Percentiles rank a stretch among this genome's conserved stretches.
phyloP scores from a whole-genome alignment of 1,140 invertebrate genomes.

The Calephelis virginiensis region DNA sequence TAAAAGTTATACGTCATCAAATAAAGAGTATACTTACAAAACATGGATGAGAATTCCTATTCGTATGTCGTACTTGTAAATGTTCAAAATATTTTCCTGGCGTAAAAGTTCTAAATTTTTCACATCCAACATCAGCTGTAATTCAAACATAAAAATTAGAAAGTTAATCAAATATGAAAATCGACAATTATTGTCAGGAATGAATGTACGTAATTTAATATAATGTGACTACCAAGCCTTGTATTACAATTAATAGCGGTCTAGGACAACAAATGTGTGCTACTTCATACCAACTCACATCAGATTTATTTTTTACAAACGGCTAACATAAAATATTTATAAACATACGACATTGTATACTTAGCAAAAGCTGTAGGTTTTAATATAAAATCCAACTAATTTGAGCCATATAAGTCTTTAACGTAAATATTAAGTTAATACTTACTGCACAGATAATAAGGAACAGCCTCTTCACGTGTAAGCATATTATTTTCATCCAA shows the following conservation, averaged over 20 bases:
- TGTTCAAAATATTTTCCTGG: conserved; percentile 55
- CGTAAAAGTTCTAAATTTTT: conserved; percentile 52
- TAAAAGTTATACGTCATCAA: neutral
- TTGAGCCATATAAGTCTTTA: neutral
- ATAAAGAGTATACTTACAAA: conserved; percentile 42
- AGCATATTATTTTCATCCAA: conserved; percentile 38
- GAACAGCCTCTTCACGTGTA: conserved; percentile 52
- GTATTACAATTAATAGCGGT: too few relatives aligned
- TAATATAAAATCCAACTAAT: too few relatives aligned
- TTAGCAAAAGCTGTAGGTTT: too few relatives aligned
- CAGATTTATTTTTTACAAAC: too few relatives aligned
- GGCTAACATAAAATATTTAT: too few relatives aligned
- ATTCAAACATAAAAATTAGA: conserved; percentile 15
- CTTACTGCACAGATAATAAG: conserved; percentile 54
- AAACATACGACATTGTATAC: too few relatives aligned
- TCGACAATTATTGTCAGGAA: too few relatives aligned
- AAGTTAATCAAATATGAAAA: neutral
- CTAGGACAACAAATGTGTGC: neutral
- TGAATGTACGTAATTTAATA: too few relatives aligned
- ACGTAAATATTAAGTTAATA: conserved; percentile 21
- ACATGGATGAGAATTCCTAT: conserved; percentile 35
- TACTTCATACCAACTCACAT: too few relatives aligned
- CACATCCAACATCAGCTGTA: conserved; percentile 31
- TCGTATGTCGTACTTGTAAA: conserved; percentile 37
- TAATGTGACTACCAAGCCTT: too few relatives aligned